Percentiles rank a stretch among this genome's conserved stretches.
These are phyloP conservation scores for Zingel zingel DNA, from an alignment of 2,113 vertebrate species.

Conservation along the genomic window DNA sequence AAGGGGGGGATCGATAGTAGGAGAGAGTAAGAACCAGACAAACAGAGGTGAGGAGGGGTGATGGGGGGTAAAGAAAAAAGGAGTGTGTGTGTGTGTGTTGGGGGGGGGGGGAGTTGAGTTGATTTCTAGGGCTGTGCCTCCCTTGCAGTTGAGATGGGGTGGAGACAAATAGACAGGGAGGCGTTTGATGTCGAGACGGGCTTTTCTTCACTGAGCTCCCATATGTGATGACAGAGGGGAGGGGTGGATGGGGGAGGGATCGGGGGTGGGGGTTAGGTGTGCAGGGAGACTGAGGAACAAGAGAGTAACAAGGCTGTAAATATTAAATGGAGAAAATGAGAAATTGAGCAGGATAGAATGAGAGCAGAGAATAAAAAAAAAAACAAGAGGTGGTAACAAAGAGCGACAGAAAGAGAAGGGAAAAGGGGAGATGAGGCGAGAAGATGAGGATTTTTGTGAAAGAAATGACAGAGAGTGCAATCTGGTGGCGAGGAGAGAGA, in stretches of 20 bases:
- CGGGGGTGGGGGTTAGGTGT: constrained; percentile 32
- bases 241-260: constrained; percentile 25
- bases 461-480: constrained; percentile 19
- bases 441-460: constrained; percentile 41
- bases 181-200: constrained; percentile 80
- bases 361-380: background rate
- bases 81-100: background rate
- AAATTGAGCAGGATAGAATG: constrained; percentile 31
- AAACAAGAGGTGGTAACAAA: constrained; percentile 50
- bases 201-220: constrained; percentile 67
- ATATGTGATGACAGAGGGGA: constrained; percentile 73
- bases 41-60: constrained; percentile 23
- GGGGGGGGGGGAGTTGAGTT: constrained; percentile 43
- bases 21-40: constrained; percentile 27
- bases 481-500: background rate
- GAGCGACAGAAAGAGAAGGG: constrained; percentile 1
- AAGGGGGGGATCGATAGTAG: constrained; percentile 42
- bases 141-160: constrained; percentile 61
- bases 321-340: constrained; percentile 72
- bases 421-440: constrained; percentile 38
- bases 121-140: constrained; percentile 60
- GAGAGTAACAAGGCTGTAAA: constrained; percentile 60
- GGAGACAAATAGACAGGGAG: constrained; percentile 74
- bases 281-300: constrained; percentile 37
- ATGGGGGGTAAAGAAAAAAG: constrained; percentile 1